Conservation (phyloP, 2,113 vertebrate species). For the Pyrgilauda ruficollis region DNA sequence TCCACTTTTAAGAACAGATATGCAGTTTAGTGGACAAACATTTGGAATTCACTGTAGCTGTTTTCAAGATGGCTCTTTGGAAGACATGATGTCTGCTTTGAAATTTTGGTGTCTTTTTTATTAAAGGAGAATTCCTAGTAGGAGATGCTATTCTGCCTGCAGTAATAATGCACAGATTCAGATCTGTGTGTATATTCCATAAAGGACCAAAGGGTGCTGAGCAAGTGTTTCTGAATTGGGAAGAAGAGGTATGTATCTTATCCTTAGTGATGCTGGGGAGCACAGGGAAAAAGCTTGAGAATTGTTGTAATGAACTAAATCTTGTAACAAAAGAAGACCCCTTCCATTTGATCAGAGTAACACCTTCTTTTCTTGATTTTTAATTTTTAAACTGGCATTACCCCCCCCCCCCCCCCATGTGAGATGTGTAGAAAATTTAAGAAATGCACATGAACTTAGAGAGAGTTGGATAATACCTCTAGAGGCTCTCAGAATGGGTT, state of each 20-base stretch:
- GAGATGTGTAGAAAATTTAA: background rate
- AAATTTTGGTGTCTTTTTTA: background rate
- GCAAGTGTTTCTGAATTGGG: too few species aligned
- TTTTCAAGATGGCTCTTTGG: background rate
- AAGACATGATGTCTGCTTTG: background rate
- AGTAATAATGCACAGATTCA: background rate
- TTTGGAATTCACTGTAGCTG: background rate
- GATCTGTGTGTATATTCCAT: background rate
- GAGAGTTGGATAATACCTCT: background rate
- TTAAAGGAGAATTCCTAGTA: background rate
- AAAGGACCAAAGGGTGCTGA: too few species aligned
- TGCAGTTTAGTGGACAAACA: background rate
- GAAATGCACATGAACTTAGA: background rate
- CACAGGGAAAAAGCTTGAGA: too few species aligned
- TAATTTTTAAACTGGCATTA: too few species aligned
- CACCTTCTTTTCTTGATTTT: too few species aligned
- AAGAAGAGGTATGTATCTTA: too few species aligned
- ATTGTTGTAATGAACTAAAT: too few species aligned
- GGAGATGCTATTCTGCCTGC: background rate
- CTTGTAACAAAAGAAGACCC: too few species aligned
- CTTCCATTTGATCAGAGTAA: too few species aligned
- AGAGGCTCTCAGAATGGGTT: background rate
- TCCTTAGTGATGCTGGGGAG: too few species aligned
- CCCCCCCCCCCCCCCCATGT: too few species aligned
- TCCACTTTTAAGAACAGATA: background rate